These are phyloP conservation scores for Scolopax bukidnonensis DNA, from an alignment of 2,797 vertebrate genomes.

Conservation along the genomic window DNA sequence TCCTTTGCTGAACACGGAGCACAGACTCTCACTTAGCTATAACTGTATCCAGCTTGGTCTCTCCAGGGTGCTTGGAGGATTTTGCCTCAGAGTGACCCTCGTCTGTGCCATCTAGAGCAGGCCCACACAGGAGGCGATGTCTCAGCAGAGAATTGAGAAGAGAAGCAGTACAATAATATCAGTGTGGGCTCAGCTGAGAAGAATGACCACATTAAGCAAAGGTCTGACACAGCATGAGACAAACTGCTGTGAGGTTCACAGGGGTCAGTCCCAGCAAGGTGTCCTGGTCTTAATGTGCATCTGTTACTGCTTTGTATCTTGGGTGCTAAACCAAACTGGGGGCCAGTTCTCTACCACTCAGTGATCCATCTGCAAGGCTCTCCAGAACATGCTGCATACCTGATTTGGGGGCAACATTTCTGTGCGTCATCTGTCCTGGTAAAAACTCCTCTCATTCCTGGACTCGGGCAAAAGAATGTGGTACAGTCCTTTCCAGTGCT, in stretches of 20 bases:
- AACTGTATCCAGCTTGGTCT: neutral
- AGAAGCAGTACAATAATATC: neutral
- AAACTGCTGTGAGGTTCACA: neutral
- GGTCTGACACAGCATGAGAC: constrained; percentile 31
- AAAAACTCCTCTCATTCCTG: neutral
- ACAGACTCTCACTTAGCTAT: neutral
- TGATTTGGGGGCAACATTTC: neutral
- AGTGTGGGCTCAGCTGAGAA: constrained; percentile 17
- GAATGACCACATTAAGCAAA: constrained; percentile 32
- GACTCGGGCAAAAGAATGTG: neutral
- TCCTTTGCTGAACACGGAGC: accelerated
- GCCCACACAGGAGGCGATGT: accelerated
- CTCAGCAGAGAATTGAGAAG: neutral
- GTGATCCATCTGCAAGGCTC: neutral
- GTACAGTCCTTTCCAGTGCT: neutral
- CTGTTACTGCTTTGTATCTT: neutral
- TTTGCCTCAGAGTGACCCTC: neutral
- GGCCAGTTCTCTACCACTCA: neutral
- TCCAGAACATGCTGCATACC: neutral
- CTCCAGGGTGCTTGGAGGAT: neutral
- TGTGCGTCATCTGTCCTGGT: neutral
- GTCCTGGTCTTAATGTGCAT: neutral
- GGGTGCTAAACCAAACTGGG: neutral
- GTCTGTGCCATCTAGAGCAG: neutral
- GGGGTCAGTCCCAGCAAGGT: neutral